Conservation (phyloP, 2,888 invertebrate genomes). For the Chironomus tentans region DNA sequence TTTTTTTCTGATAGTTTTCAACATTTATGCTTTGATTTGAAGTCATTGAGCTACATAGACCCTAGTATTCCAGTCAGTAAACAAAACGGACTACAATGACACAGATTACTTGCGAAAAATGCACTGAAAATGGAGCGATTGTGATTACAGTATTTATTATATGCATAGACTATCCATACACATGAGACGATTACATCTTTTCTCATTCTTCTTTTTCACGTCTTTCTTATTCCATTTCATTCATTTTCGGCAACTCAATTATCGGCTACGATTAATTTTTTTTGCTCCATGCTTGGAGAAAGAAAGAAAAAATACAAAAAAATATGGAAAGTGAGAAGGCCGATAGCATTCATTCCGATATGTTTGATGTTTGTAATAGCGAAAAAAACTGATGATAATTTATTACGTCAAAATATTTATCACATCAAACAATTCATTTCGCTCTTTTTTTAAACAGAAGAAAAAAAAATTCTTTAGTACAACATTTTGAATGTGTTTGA, state of each 20-base stretch:
- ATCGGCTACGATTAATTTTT: neutral
- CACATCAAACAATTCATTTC: neutral
- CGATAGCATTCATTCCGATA: neutral
- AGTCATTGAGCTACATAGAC: too few relatives aligned
- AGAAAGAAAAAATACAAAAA: neutral
- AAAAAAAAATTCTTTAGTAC: too few relatives aligned
- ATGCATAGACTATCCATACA: too few relatives aligned
- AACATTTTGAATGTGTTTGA: neutral
- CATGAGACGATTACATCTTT: too few relatives aligned
- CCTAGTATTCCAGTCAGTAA: too few relatives aligned
- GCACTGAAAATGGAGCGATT: too few relatives aligned
- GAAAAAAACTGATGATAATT: neutral
- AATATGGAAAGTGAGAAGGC: neutral
- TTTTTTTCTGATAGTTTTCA: too few relatives aligned
- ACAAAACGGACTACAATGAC: too few relatives aligned
- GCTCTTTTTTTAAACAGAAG: neutral
- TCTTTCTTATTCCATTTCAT: neutral
- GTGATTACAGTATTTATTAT: too few relatives aligned
- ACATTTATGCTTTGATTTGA: too few relatives aligned
- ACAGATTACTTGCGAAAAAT: too few relatives aligned
- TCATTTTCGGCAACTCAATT: neutral
- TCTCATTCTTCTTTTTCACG: too few relatives aligned
- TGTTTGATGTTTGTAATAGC: neutral
- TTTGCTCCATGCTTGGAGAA: neutral
- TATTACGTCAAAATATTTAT: constrained; percentile 10